Conservation (phyloP, 2,113 vertebrate genomes). For the Cynocephalus volans region DNA sequence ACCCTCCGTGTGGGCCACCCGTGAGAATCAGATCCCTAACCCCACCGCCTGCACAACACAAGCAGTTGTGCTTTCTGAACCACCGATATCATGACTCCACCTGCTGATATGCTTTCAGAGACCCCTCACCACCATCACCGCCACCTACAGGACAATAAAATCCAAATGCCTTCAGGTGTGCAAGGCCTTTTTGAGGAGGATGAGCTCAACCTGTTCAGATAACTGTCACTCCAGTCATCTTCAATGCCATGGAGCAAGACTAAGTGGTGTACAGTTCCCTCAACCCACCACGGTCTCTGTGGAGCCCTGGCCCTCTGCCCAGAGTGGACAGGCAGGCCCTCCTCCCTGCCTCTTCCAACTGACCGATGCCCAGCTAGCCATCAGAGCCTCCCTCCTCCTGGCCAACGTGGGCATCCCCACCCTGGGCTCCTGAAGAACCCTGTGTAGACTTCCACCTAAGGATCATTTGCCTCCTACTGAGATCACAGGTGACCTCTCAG, state of each 20-base stretch:
- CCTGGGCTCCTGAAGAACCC: neutral
- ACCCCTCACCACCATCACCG: neutral
- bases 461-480: accelerated
- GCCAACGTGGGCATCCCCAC: neutral
- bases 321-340: no score
- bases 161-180: neutral
- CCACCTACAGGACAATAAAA: neutral
- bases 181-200: neutral
- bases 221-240: neutral
- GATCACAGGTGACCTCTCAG: neutral
- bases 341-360: neutral
- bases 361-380: accelerated
- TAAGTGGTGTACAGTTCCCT: neutral
- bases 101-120: neutral
- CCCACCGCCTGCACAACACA: no score
- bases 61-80: neutral
- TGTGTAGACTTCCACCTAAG: neutral
- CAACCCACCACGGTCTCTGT: neutral
- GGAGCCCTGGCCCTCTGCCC: neutral
- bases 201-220: neutral
- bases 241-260: neutral
- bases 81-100: neutral
- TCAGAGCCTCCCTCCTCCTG: neutral
- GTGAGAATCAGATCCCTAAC: no score
- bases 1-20: no score